Conservation (phyloP, 2,113 vertebrate genomes). For the Lycaon pictus region DNA sequence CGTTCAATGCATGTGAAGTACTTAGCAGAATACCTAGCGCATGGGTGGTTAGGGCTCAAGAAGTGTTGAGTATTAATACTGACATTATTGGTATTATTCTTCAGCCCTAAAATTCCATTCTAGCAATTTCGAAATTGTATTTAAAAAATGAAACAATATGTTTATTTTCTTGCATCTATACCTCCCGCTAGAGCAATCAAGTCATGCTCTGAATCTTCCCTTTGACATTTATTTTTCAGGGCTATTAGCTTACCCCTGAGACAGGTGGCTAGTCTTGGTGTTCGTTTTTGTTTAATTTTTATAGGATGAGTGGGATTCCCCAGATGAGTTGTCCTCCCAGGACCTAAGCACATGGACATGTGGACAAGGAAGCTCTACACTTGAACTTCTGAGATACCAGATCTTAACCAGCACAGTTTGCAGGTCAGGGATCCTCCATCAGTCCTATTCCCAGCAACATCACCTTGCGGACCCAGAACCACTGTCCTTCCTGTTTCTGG, state of each 20-base stretch:
- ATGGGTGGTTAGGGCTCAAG: not conserved
- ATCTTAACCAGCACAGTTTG: not conserved
- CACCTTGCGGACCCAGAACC: not conserved
- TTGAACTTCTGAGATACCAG: not conserved
- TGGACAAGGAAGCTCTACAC: not conserved
- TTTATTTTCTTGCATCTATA: not conserved
- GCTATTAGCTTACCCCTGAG: not conserved
- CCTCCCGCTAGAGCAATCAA: not conserved
- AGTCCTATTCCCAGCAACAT: not conserved
- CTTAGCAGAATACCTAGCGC: not conserved
- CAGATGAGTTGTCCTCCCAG: not conserved
- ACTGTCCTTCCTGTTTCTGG: not conserved
- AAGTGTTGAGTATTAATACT: not conserved
- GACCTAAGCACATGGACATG: not conserved
- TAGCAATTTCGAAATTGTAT: not conserved
- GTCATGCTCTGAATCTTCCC: not conserved
- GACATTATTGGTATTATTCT: constrained; percentile 10
- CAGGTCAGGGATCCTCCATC: not conserved
- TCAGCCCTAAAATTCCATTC: not conserved
- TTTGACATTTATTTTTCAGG: constrained; percentile 29
- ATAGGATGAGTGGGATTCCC: not conserved
- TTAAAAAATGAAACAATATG: not conserved
- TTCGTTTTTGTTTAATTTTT: constrained; percentile 42
- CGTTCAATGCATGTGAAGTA: not conserved
- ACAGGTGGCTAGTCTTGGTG: not conserved